Evolutionary conservation across 2,888 invertebrate species (phyloP).

Genomic region (Esperia sulphurella): DNA sequence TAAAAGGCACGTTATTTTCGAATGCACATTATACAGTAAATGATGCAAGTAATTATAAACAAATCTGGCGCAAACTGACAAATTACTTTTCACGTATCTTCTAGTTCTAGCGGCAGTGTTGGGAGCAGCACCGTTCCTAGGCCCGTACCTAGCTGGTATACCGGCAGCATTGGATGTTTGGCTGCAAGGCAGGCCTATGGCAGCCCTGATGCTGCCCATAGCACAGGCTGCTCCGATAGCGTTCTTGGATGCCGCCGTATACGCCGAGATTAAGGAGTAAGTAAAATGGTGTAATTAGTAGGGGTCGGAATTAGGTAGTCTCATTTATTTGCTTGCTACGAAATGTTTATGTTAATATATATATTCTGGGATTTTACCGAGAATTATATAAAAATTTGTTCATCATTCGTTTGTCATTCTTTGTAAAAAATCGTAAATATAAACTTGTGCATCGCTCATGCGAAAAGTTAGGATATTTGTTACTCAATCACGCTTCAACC

Average conservation of each 20-base stretch:
- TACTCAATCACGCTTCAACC: too few relatives aligned
- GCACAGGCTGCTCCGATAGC: slow-evolving; percentile 94
- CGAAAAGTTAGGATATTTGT: too few relatives aligned
- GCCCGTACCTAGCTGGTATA: slow-evolving; percentile 96
- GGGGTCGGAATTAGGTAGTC: too few relatives aligned
- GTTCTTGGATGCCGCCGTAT: slow-evolving; percentile 96
- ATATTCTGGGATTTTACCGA: too few relatives aligned
- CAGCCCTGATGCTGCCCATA: slow-evolving; percentile 89
- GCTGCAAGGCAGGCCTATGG: slow-evolving; percentile 91
- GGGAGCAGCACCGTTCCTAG: slow-evolving; percentile 97
- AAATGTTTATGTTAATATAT: too few relatives aligned
- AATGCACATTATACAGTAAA: neutral
- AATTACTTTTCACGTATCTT: neutral
- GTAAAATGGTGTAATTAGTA: slow-evolving; percentile 32
- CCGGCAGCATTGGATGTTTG: slow-evolving; percentile 97
- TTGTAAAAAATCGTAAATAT: too few relatives aligned
- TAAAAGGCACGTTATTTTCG: neutral
- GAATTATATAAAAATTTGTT: too few relatives aligned
- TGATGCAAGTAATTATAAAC: neutral
- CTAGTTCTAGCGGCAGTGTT: slow-evolving; percentile 94
- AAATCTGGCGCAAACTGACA: slow-evolving; percentile 2
- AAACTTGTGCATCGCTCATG: too few relatives aligned
- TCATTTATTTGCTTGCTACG: too few relatives aligned
- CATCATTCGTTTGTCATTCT: too few relatives aligned
- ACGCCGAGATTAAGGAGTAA: slow-evolving; percentile 98